Percentiles rank a stretch among this genome's conserved stretches.
phyloP scores from a whole-genome alignment of 2,113 vertebrate species.

The Aramus guarauna region DNA sequence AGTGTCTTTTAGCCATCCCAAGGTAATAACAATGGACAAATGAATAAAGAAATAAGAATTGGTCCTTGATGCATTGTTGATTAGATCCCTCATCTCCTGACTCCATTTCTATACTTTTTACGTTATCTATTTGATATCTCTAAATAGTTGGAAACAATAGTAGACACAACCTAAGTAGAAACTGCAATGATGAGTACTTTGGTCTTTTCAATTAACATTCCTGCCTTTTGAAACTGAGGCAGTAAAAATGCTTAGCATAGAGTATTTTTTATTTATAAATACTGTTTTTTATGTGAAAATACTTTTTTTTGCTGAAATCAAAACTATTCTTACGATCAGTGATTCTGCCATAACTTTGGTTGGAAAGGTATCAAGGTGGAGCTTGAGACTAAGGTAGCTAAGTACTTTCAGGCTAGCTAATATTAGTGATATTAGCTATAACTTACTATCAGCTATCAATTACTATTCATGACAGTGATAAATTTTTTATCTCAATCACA shows the following conservation, averaged over 20 bases:
- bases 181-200: background rate
- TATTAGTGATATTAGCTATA: background rate
- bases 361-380: background rate
- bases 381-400: background rate
- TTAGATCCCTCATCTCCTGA: background rate
- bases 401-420: background rate
- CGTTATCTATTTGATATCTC: background rate
- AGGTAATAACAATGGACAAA: background rate
- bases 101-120: background rate
- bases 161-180: background rate
- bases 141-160: background rate
- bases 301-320: background rate
- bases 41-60: background rate
- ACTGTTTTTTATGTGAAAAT: background rate
- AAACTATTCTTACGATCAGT: background rate
- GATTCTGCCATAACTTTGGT: background rate
- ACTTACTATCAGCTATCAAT: background rate
- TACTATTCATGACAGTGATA: background rate
- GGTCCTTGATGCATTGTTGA: background rate
- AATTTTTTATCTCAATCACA: background rate
- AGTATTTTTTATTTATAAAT: background rate
- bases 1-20: background rate
- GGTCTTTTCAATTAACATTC: background rate
- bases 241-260: background rate
- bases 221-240: background rate